Conservation (phyloP, 1,140 invertebrate species). For the Drosophila nigrodunni region DNA sequence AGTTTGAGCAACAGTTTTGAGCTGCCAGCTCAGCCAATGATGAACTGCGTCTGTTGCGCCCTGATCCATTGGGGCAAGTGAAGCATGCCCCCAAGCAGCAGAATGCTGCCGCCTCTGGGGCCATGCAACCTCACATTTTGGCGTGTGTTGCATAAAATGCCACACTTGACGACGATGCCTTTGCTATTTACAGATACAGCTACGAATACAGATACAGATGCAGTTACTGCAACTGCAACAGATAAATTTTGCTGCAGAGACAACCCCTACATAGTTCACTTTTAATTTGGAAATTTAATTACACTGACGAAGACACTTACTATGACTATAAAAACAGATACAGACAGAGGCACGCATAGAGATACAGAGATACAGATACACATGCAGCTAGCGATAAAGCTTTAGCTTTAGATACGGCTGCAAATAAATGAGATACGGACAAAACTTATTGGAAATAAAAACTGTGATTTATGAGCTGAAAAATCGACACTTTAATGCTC, state of each 20-base stretch:
- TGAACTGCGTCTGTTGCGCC: conserved; percentile 26
- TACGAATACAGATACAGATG: no score
- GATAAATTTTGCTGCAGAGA: conserved; percentile 28
- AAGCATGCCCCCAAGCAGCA: not conserved
- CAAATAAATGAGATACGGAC: conserved; percentile 5
- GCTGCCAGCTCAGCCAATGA: conserved; percentile 55
- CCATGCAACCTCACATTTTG: conserved; percentile 54
- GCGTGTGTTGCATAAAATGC: conserved; percentile 79
- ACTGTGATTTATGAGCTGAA: not conserved
- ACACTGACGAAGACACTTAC: conserved; percentile 14
- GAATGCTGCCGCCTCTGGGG: not conserved
- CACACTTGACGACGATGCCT: conserved; percentile 50
- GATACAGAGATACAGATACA: conserved; percentile 7
- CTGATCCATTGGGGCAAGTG: conserved; percentile 2
- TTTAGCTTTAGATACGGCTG: not conserved
- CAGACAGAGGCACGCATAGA: not conserved
- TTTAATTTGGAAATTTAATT: conserved; percentile 74
- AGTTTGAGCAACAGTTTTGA: conserved; percentile 30
- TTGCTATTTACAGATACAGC: conserved; percentile 58
- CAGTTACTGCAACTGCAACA: no score
- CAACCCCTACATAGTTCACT: conserved; percentile 76
- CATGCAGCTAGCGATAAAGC: not conserved
- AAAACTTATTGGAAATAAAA: not conserved
- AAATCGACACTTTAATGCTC: not conserved
- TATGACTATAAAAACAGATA: not conserved